Conservation (phyloP, 2,797 vertebrate species). For the Melanotaenia nigrans region DNA sequence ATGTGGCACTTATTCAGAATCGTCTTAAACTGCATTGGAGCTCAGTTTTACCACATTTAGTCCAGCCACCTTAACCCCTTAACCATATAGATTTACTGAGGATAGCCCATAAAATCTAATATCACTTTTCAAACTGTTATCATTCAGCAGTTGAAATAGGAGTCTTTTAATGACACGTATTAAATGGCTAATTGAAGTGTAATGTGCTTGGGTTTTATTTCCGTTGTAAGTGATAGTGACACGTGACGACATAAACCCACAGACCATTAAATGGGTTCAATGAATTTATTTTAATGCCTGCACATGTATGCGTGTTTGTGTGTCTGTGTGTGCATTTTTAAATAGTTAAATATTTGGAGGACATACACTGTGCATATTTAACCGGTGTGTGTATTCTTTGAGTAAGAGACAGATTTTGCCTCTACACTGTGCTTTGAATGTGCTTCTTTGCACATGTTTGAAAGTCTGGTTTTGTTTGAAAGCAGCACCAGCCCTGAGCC, state of each 20-base stretch:
- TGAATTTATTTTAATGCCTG: slow-evolving; percentile 69
- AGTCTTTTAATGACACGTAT: slow-evolving; percentile 72
- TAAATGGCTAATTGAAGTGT: slow-evolving; percentile 79
- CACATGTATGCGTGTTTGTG: slow-evolving; percentile 28
- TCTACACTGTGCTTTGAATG: slow-evolving; percentile 5
- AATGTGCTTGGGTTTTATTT: slow-evolving; percentile 74
- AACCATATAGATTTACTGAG: slow-evolving; percentile 75
- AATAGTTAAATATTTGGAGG: slow-evolving; percentile 42
- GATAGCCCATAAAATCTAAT: slow-evolving; percentile 70
- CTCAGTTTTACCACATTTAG: slow-evolving; percentile 52
- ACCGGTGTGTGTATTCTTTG: background rate
- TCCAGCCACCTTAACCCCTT: slow-evolving; percentile 32
- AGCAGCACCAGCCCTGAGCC: slow-evolving; percentile 35
- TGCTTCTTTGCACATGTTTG: slow-evolving; percentile 23
- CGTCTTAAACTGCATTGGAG: slow-evolving; percentile 19
- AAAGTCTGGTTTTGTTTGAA: slow-evolving; percentile 27
- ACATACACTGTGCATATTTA: slow-evolving; percentile 39
- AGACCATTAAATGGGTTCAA: slow-evolving; percentile 73
- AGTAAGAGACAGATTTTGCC: slow-evolving; percentile 3
- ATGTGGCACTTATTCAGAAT: slow-evolving; percentile 12
- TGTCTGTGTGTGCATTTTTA: slow-evolving; percentile 14
- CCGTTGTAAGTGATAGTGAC: slow-evolving; percentile 72
- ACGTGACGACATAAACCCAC: slow-evolving; percentile 74
- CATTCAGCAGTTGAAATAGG: slow-evolving; percentile 68
- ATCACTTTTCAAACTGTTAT: slow-evolving; percentile 76